A percentile compares a stretch with the other conserved stretches of the same genome.
Conservation (phyloP, 2,797 vertebrate species). For the Acipenser ruthenus region DNA sequence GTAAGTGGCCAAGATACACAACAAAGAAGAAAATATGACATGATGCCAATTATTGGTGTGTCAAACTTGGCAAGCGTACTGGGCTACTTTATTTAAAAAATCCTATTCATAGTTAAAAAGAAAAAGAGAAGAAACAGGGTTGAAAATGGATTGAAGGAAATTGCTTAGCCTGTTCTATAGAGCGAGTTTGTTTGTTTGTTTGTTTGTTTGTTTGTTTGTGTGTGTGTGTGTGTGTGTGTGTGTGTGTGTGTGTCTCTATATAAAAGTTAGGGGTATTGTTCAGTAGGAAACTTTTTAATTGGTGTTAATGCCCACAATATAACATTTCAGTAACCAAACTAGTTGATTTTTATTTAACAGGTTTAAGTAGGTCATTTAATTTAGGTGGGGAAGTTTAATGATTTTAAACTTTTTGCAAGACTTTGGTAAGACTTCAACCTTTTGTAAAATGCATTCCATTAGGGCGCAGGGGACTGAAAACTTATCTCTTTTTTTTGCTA, state of each 20-base stretch:
- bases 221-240: constrained; percentile 9
- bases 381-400: too few relatives aligned
- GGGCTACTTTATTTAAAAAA: constrained; percentile 23
- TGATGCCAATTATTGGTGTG: constrained; percentile 19
- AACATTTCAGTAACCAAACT: too few relatives aligned
- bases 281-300: too few relatives aligned
- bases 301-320: too few relatives aligned
- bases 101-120: background rate
- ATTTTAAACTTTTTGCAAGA: too few relatives aligned
- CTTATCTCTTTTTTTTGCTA: too few relatives aligned
- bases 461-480: too few relatives aligned
- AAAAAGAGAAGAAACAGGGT: background rate
- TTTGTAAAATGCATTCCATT: too few relatives aligned
- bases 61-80: constrained; percentile 12
- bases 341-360: too few relatives aligned
- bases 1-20: background rate
- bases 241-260: background rate
- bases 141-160: background rate
- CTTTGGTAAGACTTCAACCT: too few relatives aligned
- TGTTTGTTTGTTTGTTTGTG: constrained; percentile 7
- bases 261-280: background rate
- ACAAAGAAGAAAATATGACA: background rate
- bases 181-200: background rate
- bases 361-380: too few relatives aligned
- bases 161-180: background rate